phyloP scores from a whole-genome alignment of 1,140 invertebrate genomes.

The Lasioglossum albipes region DNA sequence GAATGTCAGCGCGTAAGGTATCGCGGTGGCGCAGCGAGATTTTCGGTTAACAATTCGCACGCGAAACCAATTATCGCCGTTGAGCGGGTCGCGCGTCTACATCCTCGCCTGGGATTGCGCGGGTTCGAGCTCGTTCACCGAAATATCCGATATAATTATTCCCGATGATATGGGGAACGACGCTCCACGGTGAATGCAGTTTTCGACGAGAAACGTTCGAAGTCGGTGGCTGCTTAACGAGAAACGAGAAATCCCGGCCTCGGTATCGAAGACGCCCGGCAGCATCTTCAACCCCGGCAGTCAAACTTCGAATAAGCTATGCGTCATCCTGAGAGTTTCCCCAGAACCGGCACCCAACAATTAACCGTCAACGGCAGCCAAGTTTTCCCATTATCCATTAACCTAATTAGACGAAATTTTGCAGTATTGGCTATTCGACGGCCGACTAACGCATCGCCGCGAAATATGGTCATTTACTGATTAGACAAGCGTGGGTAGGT shows the following conservation, averaged over 20 bases:
- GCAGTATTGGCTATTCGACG: constrained; percentile 63
- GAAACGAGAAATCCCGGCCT: constrained; percentile 60
- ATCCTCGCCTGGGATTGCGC: constrained; percentile 8
- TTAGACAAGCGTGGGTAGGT: not conserved
- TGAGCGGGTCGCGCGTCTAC: constrained; percentile 38
- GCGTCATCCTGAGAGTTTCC: constrained; percentile 61
- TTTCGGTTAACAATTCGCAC: constrained; percentile 31
- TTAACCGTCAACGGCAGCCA: constrained; percentile 73
- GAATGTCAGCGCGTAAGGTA: not conserved
- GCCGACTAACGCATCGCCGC: constrained; percentile 10
- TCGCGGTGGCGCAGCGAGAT: constrained; percentile 10
- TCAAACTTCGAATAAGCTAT: constrained; percentile 66
- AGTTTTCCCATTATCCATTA: constrained; percentile 77
- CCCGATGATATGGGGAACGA: constrained; percentile 8
- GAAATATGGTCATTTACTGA: constrained; percentile 39
- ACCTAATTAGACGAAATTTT: constrained; percentile 76
- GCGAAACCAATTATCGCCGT: constrained; percentile 56
- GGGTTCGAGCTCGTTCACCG: constrained; percentile 42
- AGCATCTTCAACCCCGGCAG: constrained; percentile 28
- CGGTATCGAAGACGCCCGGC: constrained; percentile 17
- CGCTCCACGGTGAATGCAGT: too few relatives aligned
- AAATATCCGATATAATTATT: constrained; percentile 61
- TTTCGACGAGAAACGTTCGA: not conserved
- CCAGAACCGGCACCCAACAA: constrained; percentile 67
- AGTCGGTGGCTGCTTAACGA: constrained; percentile 56